Conservation (phyloP, 2,888 invertebrate genomes). For the Phaedon cochleariae region DNA sequence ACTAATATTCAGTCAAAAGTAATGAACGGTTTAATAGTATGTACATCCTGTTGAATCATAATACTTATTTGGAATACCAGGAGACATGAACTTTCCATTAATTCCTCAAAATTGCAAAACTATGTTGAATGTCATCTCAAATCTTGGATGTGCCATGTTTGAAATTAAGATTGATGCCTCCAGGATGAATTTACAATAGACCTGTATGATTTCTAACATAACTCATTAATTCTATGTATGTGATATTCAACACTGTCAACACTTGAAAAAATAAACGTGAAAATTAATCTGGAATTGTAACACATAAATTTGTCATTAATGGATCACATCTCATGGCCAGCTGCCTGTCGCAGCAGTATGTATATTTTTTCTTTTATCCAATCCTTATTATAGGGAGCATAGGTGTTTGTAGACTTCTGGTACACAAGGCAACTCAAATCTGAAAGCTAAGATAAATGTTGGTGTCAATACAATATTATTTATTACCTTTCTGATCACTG, state of each 20-base stretch:
- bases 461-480: too few relatives aligned
- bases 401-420: conserved; percentile 93
- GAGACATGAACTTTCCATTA: too few relatives aligned
- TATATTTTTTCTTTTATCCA: conserved; percentile 99
- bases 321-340: conserved; percentile 63
- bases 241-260: not conserved
- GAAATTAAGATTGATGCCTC: too few relatives aligned
- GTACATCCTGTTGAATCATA: not conserved
- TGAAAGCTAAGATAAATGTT: conserved; percentile 68
- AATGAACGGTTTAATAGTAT: not conserved
- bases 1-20: not conserved
- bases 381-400: conserved; percentile 98
- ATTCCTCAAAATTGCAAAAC: too few relatives aligned
- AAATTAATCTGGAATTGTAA: not conserved
- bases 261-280: not conserved
- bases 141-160: too few relatives aligned
- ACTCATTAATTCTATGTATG: not conserved
- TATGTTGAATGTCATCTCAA: too few relatives aligned
- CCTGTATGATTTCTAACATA: not conserved
- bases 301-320: conserved; percentile 26
- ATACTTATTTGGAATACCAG: not conserved
- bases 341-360: conserved; percentile 90
- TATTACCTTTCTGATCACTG: too few relatives aligned
- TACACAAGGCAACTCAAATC: conserved; percentile 97
- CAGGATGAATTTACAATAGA: not conserved